Conservation (phyloP, 2,888 invertebrate genomes). For the Troglohyphantes excavatus region DNA sequence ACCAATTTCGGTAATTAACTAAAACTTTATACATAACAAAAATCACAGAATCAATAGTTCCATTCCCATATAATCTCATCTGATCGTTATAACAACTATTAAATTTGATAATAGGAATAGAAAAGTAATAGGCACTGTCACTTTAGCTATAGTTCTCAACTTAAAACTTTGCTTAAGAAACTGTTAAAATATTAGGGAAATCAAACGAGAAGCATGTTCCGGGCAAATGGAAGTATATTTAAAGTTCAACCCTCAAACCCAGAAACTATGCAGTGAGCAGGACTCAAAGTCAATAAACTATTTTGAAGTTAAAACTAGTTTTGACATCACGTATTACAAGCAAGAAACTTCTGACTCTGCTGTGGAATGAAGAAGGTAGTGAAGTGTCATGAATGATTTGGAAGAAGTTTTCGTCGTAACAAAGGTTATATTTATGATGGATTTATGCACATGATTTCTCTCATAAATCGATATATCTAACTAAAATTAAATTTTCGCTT, state of each 20-base stretch:
- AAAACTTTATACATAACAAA: no score
- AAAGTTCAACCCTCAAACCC: neutral
- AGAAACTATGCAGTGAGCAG: neutral
- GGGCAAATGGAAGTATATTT: no score
- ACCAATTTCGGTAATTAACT: no score
- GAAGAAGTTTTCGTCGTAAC: constrained; percentile 1
- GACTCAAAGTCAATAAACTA: neutral
- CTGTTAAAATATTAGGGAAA: neutral
- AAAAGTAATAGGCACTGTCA: no score
- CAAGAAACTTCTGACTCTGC: neutral
- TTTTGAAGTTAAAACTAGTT: constrained; percentile 5
- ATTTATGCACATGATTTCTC: neutral
- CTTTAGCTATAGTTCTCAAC: no score
- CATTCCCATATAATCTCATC: no score
- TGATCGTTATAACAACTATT: no score
- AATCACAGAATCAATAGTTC: no score
- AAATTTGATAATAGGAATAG: no score
- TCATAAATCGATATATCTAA: no score
- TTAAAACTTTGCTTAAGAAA: no score
- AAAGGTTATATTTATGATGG: neutral
- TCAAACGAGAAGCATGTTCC: neutral
- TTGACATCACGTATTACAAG: neutral
- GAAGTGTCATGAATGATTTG: neutral
- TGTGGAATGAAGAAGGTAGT: neutral
- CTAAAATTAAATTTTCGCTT: neutral